Percentiles rank a stretch among this genome's conserved stretches.
Evolutionary conservation across 2,888 invertebrate species (phyloP).

Genomic region (Torymus auratus): DNA sequence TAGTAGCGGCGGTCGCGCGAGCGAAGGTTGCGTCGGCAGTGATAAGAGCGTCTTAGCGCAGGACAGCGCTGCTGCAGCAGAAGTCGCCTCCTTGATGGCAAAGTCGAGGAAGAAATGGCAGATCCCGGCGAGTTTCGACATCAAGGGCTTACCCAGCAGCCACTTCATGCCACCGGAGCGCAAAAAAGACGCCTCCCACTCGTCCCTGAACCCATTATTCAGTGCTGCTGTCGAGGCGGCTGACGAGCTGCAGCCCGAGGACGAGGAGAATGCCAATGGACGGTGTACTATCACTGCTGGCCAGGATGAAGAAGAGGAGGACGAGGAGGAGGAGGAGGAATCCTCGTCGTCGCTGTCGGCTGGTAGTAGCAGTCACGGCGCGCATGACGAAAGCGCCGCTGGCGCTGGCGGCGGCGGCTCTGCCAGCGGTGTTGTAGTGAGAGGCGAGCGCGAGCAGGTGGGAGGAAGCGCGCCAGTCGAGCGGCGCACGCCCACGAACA

Average conservation of each 20-base stretch:
- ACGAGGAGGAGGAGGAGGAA: constrained; percentile 45
- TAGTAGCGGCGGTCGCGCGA: constrained; percentile 28
- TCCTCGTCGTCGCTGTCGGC: constrained; percentile 13
- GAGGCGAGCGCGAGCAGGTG: constrained; percentile 67
- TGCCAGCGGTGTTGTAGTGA: constrained; percentile 40
- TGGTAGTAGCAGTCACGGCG: constrained; percentile 63
- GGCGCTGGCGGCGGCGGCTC: constrained; percentile 56
- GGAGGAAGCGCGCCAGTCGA: constrained; percentile 69
- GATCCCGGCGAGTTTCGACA: constrained; percentile 57
- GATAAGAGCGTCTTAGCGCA: constrained; percentile 11
- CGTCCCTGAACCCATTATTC: constrained; percentile 44
- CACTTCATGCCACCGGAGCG: constrained; percentile 53
- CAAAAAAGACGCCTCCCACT: constrained; percentile 24
- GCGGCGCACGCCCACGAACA: constrained; percentile 72
- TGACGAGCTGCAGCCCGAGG: constrained; percentile 45
- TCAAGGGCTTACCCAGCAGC: constrained; percentile 54
- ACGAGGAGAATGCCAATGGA: constrained; percentile 45
- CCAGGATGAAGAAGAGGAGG: constrained; percentile 36
- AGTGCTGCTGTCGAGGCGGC: constrained; percentile 27
- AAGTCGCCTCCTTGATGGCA: constrained; percentile 43
- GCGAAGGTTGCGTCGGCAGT: constrained; percentile 19
- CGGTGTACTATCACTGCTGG: not conserved
- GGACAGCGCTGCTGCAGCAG: constrained; percentile 32
- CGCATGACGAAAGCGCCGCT: constrained; percentile 70
- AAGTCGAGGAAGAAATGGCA: constrained; percentile 59